These are phyloP conservation scores for Sipha flava DNA, from an alignment of 1,140 invertebrate species.

Conservation along the genomic window DNA sequence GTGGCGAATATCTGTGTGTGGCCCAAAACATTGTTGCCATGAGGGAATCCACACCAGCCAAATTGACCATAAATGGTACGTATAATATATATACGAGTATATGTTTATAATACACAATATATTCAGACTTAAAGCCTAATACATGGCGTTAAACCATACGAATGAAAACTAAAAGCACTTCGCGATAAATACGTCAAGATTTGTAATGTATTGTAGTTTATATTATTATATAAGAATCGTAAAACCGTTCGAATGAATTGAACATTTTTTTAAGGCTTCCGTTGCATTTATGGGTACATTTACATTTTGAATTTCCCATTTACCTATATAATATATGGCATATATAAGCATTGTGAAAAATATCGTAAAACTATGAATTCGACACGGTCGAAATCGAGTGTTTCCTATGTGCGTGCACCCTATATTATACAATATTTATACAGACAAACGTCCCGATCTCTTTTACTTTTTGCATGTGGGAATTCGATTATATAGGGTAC, in stretches of 20 bases:
- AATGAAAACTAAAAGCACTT: no score
- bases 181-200: no score
- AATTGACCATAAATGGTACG: conserved; percentile 73
- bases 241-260: no score
- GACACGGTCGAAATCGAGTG: background rate
- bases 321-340: no score
- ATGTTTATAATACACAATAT: no score
- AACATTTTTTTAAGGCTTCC: no score
- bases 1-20: conserved; percentile 75
- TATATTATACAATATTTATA: background rate
- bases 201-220: no score
- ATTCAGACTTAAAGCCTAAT: no score
- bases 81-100: conserved; percentile 20
- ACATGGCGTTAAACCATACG: no score
- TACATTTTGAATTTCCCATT: no score
- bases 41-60: conserved; percentile 63
- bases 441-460: background rate
- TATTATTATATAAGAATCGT: no score
- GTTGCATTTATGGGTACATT: no score
- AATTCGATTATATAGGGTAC: conserved; percentile 26
- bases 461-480: background rate
- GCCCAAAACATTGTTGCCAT: conserved; percentile 79
- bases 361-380: background rate
- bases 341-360: background rate
- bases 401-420: background rate